Conservation (phyloP, 2,797 vertebrate species). For the Fistularia commersonii region DNA sequence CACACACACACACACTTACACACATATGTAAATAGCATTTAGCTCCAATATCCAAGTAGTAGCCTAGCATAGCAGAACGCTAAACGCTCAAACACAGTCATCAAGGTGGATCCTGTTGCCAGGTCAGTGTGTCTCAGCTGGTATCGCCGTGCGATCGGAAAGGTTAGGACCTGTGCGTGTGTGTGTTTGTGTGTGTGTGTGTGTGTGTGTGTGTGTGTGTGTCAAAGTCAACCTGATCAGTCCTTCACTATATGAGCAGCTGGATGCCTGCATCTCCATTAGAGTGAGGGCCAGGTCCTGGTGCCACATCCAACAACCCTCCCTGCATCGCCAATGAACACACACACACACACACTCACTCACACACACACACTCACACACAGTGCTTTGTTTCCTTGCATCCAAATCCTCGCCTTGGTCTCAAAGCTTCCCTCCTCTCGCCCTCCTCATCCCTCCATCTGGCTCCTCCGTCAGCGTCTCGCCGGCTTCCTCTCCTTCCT, state of each 20-base stretch:
- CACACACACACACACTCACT: conserved; percentile 20
- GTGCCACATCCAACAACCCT: conserved; percentile 53
- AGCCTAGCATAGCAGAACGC: too few species aligned
- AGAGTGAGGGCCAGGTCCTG: conserved; percentile 53
- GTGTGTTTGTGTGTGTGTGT: conserved; percentile 2
- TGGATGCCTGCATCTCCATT: conserved; percentile 63
- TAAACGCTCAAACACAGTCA: too few species aligned
- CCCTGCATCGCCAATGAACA: conserved; percentile 31
- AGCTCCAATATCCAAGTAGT: too few species aligned
- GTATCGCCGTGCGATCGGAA: too few species aligned
- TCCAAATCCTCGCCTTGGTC: conserved; percentile 43
- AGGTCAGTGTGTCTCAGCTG: too few species aligned
- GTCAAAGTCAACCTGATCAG: too few species aligned
- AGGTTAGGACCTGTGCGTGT: too few species aligned
- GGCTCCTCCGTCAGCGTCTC: conserved; percentile 37
- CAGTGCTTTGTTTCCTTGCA: conserved; percentile 40
- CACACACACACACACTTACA: too few species aligned
- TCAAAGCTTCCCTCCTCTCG: conserved; percentile 31
- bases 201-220: conserved; percentile 15
- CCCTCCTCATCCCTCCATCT: conserved; percentile 41
- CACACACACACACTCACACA: conserved; percentile 12
- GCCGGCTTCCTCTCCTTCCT: conserved; percentile 31
- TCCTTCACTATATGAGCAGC: too few species aligned
- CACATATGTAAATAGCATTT: too few species aligned
- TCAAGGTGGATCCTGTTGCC: too few species aligned